Conservation (phyloP, 2,888 invertebrate species). For the Nomada ferruginata region DNA sequence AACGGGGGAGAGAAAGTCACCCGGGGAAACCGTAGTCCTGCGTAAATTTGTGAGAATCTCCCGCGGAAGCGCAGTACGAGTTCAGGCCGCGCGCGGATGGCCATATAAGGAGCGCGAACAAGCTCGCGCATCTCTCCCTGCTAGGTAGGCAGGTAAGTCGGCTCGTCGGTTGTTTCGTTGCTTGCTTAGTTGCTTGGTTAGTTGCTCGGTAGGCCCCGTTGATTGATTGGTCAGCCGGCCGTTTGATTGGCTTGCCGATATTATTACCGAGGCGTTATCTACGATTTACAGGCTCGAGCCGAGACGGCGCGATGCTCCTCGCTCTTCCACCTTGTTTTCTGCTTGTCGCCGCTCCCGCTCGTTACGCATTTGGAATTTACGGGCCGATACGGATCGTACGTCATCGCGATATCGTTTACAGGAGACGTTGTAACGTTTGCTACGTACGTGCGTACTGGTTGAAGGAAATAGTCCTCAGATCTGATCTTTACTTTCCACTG, state of each 20-base stretch:
- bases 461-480: too few relatives aligned
- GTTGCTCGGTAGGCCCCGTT: slow-evolving; percentile 51
- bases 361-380: slow-evolving; percentile 56
- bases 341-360: slow-evolving; percentile 34
- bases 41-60: slow-evolving; percentile 78
- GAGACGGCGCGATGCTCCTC: slow-evolving; percentile 18
- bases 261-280: slow-evolving; percentile 56
- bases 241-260: slow-evolving; percentile 53
- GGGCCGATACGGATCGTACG: slow-evolving; percentile 29
- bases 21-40: slow-evolving; percentile 69
- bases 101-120: slow-evolving; percentile 83
- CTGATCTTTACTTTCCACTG: too few relatives aligned
- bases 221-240: slow-evolving; percentile 54
- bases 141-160: slow-evolving; percentile 69
- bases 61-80: slow-evolving; percentile 75
- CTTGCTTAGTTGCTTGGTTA: slow-evolving; percentile 57
- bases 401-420: slow-evolving; percentile 26
- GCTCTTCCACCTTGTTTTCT: slow-evolving; percentile 36
- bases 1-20: slow-evolving; percentile 59
- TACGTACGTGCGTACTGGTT: background rate
- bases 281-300: slow-evolving; percentile 50
- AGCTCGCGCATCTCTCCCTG: slow-evolving; percentile 81
- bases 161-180: slow-evolving; percentile 53
- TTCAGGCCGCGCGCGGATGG: slow-evolving; percentile 78
- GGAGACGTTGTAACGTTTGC: background rate